These are phyloP conservation scores for Euura lappo DNA, from an alignment of 1,140 invertebrate species.

Conservation along the genomic window DNA sequence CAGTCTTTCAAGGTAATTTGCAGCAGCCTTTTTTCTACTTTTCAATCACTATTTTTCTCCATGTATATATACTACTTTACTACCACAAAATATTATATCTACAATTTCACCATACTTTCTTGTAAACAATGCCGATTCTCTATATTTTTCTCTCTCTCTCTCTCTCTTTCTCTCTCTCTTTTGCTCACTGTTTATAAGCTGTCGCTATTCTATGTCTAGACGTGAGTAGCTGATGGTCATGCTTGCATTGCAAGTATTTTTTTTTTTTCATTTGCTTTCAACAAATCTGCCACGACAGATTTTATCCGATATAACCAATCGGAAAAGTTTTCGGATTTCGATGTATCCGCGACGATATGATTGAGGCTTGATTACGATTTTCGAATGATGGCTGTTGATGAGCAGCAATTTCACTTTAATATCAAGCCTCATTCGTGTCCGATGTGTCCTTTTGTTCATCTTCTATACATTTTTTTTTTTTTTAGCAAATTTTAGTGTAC, in stretches of 20 bases:
- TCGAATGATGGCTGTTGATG: too few species aligned
- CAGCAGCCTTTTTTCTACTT: conserved; percentile 14
- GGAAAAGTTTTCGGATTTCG: too few species aligned
- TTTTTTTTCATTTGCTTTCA: not conserved
- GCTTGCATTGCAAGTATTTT: conserved; percentile 1
- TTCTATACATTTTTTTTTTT: too few species aligned
- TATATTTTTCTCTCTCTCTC: not conserved
- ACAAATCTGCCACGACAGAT: not conserved
- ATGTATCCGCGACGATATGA: too few species aligned
- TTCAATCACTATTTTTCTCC: conserved; percentile 9
- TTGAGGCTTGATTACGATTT: too few species aligned
- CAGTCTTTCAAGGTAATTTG: conserved; percentile 56
- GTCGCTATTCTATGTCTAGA: not conserved
- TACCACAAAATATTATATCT: conserved; percentile 19
- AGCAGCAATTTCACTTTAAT: too few species aligned
- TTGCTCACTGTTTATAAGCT: not conserved
- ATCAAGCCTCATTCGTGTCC: too few species aligned
- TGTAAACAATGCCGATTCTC: not conserved
- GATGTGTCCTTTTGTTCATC: too few species aligned
- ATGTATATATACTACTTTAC: not conserved
- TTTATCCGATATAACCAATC: too few species aligned
- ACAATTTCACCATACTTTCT: not conserved
- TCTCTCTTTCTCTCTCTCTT: not conserved
- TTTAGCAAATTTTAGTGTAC: too few species aligned
- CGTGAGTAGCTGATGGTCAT: not conserved